These are phyloP conservation scores for Coenobita brevimanus DNA, from an alignment of 1,140 invertebrate species.

Conservation along the genomic window DNA sequence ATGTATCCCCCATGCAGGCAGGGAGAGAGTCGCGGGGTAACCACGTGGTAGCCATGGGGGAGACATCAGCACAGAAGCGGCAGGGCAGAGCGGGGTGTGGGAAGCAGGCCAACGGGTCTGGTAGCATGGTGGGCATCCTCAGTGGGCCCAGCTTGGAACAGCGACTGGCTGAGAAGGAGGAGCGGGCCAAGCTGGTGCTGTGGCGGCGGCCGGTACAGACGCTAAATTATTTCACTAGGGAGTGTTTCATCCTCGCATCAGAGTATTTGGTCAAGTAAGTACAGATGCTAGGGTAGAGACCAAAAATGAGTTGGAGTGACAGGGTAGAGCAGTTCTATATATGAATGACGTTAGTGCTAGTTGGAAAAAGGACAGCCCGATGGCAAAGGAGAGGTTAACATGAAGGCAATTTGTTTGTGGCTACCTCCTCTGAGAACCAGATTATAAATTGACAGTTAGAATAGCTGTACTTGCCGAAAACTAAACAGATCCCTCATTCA, in stretches of 20 bases:
- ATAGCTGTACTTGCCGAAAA: too few species aligned
- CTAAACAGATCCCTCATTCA: too few species aligned
- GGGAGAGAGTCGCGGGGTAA: constrained; percentile 36
- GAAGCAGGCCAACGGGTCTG: constrained; percentile 51
- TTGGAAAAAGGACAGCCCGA: too few species aligned
- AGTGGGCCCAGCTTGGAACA: constrained; percentile 42
- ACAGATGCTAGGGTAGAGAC: too few species aligned
- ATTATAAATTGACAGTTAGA: too few species aligned
- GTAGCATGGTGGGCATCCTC: constrained; percentile 25
- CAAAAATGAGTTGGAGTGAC: too few species aligned
- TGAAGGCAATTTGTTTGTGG: too few species aligned
- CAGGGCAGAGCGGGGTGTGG: constrained; percentile 18
- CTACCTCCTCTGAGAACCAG: too few species aligned
- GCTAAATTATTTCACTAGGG: constrained; percentile 86
- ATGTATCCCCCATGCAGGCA: constrained; percentile 26
- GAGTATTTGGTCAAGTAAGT: constrained; percentile 65
- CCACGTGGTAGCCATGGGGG: constrained; percentile 55
- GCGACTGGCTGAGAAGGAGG: constrained; percentile 71
- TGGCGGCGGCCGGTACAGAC: constrained; percentile 91
- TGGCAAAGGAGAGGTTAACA: too few species aligned
- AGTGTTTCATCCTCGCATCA: constrained; percentile 75
- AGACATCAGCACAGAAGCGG: constrained; percentile 33
- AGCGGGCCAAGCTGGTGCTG: constrained; percentile 82
- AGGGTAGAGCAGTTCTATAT: too few species aligned
- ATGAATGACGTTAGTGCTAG: too few species aligned